Conservation (phyloP, 2,113 vertebrate genomes). For the Garra rufa region DNA sequence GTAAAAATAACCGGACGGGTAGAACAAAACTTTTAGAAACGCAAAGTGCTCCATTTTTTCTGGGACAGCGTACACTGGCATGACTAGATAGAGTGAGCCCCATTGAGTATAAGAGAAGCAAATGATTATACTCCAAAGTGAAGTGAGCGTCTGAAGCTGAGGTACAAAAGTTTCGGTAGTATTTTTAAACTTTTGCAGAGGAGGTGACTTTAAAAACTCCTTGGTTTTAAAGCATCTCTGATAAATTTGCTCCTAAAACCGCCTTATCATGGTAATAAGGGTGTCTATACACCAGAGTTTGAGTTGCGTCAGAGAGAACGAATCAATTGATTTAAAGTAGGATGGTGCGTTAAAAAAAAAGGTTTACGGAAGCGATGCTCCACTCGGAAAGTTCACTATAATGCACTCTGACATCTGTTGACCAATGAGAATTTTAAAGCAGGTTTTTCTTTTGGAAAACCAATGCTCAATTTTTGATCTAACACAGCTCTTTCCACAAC, state of each 20-base stretch:
- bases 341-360: background rate
- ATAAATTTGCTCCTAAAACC: conserved; percentile 46
- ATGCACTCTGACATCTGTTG: background rate
- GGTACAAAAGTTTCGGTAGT: conserved; percentile 61
- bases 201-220: conserved; percentile 68
- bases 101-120: conserved; percentile 63
- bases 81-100: conserved; percentile 73
- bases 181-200: conserved; percentile 49
- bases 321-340: background rate
- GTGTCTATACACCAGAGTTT: conserved; percentile 7
- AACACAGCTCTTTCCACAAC: background rate
- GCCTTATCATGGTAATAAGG: conserved; percentile 16
- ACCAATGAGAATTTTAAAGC: background rate
- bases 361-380: background rate
- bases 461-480: background rate
- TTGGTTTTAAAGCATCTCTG: conserved; percentile 48
- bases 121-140: conserved; percentile 68
- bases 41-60: conserved; percentile 77
- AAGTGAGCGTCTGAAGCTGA: conserved; percentile 64
- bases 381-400: background rate
- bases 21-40: conserved; percentile 75
- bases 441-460: background rate
- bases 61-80: conserved; percentile 75
- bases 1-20: conserved; percentile 80
- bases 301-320: background rate